Conservation (phyloP, 2,113 vertebrate species). For the Entosphenus tridentatus region DNA sequence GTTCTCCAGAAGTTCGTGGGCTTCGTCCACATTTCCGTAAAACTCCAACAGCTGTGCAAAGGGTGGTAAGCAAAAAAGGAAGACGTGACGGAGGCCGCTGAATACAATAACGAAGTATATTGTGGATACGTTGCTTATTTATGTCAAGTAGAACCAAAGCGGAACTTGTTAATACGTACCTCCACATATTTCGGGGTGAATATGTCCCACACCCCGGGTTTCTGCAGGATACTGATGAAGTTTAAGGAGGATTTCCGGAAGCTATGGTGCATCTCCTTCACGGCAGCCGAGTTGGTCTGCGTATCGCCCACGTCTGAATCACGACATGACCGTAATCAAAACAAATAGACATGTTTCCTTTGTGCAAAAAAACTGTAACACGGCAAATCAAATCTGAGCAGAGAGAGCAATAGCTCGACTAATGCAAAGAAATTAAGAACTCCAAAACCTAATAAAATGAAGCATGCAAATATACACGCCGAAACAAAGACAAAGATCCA, state of each 20-base stretch:
- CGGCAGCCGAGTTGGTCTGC: conserved; percentile 14
- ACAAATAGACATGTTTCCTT: background rate
- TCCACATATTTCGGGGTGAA: conserved; percentile 58
- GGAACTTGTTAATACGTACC: conserved; percentile 21
- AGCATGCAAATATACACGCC: background rate
- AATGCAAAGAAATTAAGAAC: background rate
- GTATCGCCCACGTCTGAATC: conserved; percentile 20
- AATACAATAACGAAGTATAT: background rate
- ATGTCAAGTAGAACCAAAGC: background rate
- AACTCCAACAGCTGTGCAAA: conserved; percentile 49
- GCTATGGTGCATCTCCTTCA: conserved; percentile 27
- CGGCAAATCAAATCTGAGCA: background rate
- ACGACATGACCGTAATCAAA: conserved; percentile 1
- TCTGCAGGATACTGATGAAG: conserved; percentile 33
- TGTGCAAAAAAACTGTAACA: conserved; percentile 13
- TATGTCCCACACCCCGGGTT: conserved; percentile 66
- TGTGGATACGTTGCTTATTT: background rate
- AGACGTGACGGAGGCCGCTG: background rate
- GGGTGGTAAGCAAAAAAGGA: background rate
- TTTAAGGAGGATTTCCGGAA: conserved; percentile 45
- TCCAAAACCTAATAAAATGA: background rate
- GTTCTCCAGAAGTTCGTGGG: conserved; percentile 31
- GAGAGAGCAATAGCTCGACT: background rate
- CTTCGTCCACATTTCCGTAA: conserved; percentile 31
- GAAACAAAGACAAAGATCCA: background rate